Evolutionary conservation across 2,113 vertebrate genomes (phyloP).

Genomic region (Clupea harengus): DNA sequence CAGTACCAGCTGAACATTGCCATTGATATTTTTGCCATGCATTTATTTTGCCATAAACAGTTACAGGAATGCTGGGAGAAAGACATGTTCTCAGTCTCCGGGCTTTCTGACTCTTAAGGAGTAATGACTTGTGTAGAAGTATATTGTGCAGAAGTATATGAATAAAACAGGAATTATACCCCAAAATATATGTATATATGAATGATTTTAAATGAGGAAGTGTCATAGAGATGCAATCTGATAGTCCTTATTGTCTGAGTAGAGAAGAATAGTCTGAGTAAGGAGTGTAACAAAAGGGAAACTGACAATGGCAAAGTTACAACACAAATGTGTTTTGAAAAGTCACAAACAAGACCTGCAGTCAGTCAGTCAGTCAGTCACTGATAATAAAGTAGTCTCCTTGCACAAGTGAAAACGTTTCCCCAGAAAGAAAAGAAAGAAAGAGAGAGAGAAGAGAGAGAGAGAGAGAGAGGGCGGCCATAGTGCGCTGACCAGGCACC

Average conservation of each 20-base stretch:
- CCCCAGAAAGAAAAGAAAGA: not conserved
- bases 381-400: not conserved
- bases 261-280: not conserved
- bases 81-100: not conserved
- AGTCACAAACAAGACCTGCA: not conserved
- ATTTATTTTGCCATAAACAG: not conserved
- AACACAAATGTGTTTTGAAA: not conserved
- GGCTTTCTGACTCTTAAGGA: not conserved
- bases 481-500: not conserved
- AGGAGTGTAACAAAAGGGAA: no score
- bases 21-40: not conserved
- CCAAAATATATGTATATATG: not conserved
- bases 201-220: not conserved
- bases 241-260: not conserved
- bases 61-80: not conserved
- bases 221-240: not conserved
- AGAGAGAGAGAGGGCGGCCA: not conserved
- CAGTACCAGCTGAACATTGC: not conserved
- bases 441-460: not conserved
- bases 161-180: not conserved
- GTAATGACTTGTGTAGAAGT: not conserved
- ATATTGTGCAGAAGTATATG: not conserved
- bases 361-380: not conserved
- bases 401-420: not conserved
- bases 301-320: no score